phyloP scores from a whole-genome alignment of 2,113 vertebrate genomes.

The Percopsis transmontana region DNA sequence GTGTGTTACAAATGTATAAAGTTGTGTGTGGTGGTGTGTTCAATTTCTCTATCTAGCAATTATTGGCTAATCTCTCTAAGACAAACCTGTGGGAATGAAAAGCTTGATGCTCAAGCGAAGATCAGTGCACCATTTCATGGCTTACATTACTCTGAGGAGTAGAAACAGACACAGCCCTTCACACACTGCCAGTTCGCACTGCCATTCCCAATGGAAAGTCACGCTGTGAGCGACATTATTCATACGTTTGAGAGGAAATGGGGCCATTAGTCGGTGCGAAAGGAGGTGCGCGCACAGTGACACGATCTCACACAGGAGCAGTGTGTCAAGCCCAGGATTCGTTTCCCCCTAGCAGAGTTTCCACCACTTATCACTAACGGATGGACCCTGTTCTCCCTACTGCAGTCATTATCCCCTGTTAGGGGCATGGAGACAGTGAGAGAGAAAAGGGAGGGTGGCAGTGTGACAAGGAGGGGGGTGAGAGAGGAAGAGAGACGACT shows the following conservation, averaged over 20 bases:
- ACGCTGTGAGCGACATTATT: background rate
- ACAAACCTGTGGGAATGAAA: slow-evolving; percentile 72
- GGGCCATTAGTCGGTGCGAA: background rate
- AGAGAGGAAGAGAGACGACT: slow-evolving; percentile 7
- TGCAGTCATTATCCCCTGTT: slow-evolving; percentile 15
- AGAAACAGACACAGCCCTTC: background rate
- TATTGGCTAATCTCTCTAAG: slow-evolving; percentile 67
- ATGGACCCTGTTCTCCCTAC: background rate
- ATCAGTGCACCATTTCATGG: slow-evolving; percentile 53
- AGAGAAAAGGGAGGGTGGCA: background rate
- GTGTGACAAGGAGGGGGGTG: background rate
- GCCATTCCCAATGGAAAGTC: background rate
- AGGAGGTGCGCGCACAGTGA: slow-evolving; percentile 5
- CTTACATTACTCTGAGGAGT: slow-evolving; percentile 48
- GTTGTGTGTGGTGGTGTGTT: background rate
- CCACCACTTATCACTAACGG: background rate
- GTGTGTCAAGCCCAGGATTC: slow-evolving; percentile 41
- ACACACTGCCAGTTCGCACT: too few relatives aligned
- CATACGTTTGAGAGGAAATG: background rate
- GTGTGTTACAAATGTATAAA: background rate
- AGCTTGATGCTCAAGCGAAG: slow-evolving; percentile 46
- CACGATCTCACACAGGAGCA: slow-evolving; percentile 13
- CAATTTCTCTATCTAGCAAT: slow-evolving; percentile 54
- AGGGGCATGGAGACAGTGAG: background rate
- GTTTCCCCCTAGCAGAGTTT: slow-evolving; percentile 16